These are phyloP conservation scores for Nephotettix cincticeps DNA, from an alignment of 1,140 invertebrate species.

Conservation along the genomic window DNA sequence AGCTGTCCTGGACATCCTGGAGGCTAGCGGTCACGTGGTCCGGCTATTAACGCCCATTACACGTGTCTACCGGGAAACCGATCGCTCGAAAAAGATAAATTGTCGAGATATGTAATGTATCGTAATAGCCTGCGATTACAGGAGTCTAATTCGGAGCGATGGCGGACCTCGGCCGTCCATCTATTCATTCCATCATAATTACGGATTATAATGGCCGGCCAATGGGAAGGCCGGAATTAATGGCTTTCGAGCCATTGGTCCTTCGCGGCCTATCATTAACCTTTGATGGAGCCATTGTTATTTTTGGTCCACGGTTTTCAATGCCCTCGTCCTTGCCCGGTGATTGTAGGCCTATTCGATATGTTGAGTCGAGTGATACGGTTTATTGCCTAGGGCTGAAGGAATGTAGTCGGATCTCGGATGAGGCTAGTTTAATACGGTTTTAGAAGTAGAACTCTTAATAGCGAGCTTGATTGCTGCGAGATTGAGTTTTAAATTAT, in stretches of 20 bases:
- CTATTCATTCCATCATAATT: constrained; percentile 28
- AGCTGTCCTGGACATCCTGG: background rate
- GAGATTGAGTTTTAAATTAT: constrained; percentile 7
- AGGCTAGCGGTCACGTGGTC: background rate
- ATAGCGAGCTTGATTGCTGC: background rate
- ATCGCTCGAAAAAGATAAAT: constrained; percentile 17
- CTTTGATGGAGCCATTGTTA: constrained; percentile 20
- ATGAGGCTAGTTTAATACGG: background rate
- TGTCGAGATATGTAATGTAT: constrained; percentile 17
- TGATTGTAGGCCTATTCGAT: constrained; percentile 1
- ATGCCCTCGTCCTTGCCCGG: background rate
- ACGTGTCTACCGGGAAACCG: background rate
- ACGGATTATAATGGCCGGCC: constrained; percentile 21
- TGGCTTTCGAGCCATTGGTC: constrained; percentile 17
- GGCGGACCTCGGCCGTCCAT: background rate
- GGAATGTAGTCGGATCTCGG: constrained; percentile 7
- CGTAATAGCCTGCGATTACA: constrained; percentile 11
- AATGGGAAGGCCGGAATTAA: constrained; percentile 23
- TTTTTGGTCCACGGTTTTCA: background rate
- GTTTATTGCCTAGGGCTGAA: background rate
- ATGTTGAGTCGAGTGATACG: background rate
- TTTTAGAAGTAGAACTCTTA: background rate
- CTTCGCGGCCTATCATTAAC: constrained; percentile 1
- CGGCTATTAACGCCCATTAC: background rate
- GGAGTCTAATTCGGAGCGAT: constrained; percentile 11